Percentiles rank a stretch among this genome's conserved stretches.
Evolutionary conservation across 2,797 vertebrate genomes (phyloP).

Genomic region (Danionella dracula): DNA sequence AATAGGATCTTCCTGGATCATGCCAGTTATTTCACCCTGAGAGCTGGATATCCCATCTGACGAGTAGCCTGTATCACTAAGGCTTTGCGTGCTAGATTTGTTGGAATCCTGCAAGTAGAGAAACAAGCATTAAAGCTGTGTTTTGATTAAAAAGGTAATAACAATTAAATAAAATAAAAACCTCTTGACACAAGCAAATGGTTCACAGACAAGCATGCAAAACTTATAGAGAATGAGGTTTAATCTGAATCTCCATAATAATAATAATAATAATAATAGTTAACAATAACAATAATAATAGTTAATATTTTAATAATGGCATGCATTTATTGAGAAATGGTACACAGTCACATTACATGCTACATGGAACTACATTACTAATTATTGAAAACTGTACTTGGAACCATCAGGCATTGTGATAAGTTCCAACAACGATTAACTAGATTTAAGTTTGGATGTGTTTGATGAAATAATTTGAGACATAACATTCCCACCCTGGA

Average conservation of each 20-base stretch:
- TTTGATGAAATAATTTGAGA: constrained; percentile 44
- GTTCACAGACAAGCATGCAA: constrained; percentile 18
- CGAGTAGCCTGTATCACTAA: constrained; percentile 97
- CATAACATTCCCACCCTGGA: constrained; percentile 21
- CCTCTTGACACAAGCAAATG: constrained; percentile 10
- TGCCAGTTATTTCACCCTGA: constrained; percentile 90
- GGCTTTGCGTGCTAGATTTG: constrained; percentile 92
- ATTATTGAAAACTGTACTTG: too few species aligned
- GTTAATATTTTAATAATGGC: background rate
- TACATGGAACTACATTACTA: background rate
- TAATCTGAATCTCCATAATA: background rate
- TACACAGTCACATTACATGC: background rate
- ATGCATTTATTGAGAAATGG: constrained; percentile 1
- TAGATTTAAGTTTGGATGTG: constrained; percentile 23
- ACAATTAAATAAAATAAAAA: background rate
- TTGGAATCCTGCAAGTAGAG: constrained; percentile 74
- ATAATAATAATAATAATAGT: background rate
- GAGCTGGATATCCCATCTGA: constrained; percentile 96
- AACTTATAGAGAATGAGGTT: background rate
- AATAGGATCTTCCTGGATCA: constrained; percentile 86
- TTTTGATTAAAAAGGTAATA: background rate
- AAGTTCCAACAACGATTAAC: background rate
- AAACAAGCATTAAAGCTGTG: background rate
- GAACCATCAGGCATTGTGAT: background rate
- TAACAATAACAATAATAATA: background rate